Base-by-base conservation (phyloP, 1,140 invertebrate species). In the Wiebesia pumilae region DNA sequence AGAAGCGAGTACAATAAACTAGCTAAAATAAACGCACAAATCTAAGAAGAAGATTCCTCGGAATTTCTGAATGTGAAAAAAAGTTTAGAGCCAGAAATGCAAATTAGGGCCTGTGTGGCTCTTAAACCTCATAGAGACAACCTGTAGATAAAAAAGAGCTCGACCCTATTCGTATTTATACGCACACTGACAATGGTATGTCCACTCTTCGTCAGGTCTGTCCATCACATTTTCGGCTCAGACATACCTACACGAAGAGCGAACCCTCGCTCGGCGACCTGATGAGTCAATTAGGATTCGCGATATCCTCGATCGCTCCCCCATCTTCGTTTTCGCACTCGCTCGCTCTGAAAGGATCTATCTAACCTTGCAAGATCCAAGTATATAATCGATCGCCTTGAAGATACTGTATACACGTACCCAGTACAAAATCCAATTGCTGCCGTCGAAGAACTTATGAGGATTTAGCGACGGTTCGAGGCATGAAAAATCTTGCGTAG, bases 251-350 rank as follows among this genome's bases (percentile, higher is more conserved):
- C 80, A 79, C 87, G 81, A 90, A 67, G 73, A 43, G 30, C 16
- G 43, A 81, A 47, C 30, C 71, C 43, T 67, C 51, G 88, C 81
- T 88, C 84, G 84, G 0, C 87, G 89, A 90, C 90, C 90, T 91
- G 92, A 93, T 91, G 90, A 92, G 93, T 93, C 92, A 93, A 93
- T 93, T 93, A 93, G 90, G 90, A 89, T 88, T 88, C 38, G 85
- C 88, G 88, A 89, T 89, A 85, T 87, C 84, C 75, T 27, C 7
- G 47, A 21, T 43, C 30, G 21, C 43, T 81, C 77, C 83, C 71
- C 40, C 6, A 38, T 43, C 71, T 82, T 73, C 43, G n/a, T n/a
- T n/a, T 62, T 85, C 67, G 47, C 62, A 58, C 30, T 83, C 75
- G 21, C n/a, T 3, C 38, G 3, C 43, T 51, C 58, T 33, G 21